These are phyloP conservation scores for Chondrilla cf. caribensis DNA, from an alignment of 37 sponge, comb jelly and placozoan genomes.

Conservation along the genomic window DNA sequence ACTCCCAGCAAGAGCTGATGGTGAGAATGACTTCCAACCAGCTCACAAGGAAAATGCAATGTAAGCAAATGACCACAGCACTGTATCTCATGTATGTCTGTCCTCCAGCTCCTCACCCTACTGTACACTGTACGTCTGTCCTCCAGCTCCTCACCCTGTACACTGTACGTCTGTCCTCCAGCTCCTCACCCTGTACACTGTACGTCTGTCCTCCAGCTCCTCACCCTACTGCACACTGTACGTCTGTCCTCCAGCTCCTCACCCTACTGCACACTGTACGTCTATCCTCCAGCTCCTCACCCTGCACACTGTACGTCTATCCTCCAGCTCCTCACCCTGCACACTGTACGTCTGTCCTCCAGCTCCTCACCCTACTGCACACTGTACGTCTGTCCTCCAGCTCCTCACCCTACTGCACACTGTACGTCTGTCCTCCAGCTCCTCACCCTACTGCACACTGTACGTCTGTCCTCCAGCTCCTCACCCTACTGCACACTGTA, in stretches of 20 bases:
- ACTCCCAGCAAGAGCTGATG: not conserved
- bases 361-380: constrained; percentile 67
- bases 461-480: constrained; percentile 13
- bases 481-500: constrained; percentile 60
- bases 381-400: constrained; percentile 18
- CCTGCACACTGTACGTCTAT: constrained; percentile 41
- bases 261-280: constrained; percentile 60
- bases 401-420: constrained; percentile 64
- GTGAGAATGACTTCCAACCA: not conserved
- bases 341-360: not conserved
- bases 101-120: constrained; percentile 45
- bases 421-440: constrained; percentile 4
- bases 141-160: constrained; percentile 49
- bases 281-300: constrained; percentile 23
- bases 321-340: constrained; percentile 53
- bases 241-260: constrained; percentile 14
- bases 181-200: constrained; percentile 51
- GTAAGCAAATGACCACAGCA: too few relatives aligned
- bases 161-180: not conserved
- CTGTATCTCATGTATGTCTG: not conserved
- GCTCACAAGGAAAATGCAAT: not conserved
- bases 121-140: constrained; percentile 38
- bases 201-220: constrained; percentile 13
- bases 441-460: constrained; percentile 63
- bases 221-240: constrained; percentile 60